These are phyloP conservation scores for Formica aserva DNA, from an alignment of 2,888 invertebrate species.

Conservation along the genomic window DNA sequence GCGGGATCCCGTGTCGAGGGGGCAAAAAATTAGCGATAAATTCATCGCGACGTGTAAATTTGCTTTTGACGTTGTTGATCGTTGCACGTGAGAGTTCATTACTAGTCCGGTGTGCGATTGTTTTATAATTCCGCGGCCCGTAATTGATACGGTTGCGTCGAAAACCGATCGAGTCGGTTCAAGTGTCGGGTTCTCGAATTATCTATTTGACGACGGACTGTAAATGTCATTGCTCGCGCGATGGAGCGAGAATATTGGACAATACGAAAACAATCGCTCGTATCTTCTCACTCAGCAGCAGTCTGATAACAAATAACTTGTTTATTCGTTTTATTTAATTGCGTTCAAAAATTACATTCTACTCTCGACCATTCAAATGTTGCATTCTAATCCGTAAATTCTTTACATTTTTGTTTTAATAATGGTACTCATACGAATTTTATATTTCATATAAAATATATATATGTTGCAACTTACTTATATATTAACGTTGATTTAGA, in stretches of 20 bases:
- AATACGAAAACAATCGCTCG: constrained; percentile 15
- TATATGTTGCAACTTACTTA: background rate
- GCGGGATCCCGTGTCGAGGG: background rate
- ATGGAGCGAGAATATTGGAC: constrained; percentile 18
- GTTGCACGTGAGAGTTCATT: constrained; percentile 50
- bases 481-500: background rate
- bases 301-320: background rate
- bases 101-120: constrained; percentile 44
- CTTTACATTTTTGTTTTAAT: background rate
- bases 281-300: constrained; percentile 5
- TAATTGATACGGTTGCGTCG: constrained; percentile 31
- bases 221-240: constrained; percentile 1
- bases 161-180: constrained; percentile 34
- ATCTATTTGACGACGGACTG: background rate
- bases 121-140: constrained; percentile 27
- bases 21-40: constrained; percentile 27
- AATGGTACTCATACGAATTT: background rate
- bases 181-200: constrained; percentile 19
- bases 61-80: constrained; percentile 51
- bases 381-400: background rate
- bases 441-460: constrained; percentile 5
- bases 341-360: background rate
- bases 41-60: constrained; percentile 38
- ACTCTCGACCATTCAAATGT: background rate
- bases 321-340: background rate